Evolutionary conservation across 1,140 invertebrate species (phyloP).

Genomic region (Caenorhabditis elegans): DNA sequence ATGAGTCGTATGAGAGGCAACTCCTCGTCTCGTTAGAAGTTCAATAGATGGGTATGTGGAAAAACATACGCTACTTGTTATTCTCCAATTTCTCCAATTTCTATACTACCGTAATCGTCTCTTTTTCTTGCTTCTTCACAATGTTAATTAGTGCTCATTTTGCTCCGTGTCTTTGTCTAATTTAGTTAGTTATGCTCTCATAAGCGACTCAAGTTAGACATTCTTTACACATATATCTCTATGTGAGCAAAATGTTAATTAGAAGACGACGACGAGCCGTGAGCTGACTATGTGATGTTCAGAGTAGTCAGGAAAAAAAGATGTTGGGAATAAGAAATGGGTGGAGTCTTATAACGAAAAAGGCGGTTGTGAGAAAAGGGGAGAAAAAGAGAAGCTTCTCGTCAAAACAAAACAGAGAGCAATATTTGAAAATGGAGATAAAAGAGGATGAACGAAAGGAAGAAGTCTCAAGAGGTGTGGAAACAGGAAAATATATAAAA

Average conservation of each 20-base stretch:
- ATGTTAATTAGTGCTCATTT: background rate
- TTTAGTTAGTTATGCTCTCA: constrained; percentile 26
- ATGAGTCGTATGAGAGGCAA: too few relatives aligned
- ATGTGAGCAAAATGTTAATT: constrained; percentile 26
- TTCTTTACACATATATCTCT: constrained; percentile 4
- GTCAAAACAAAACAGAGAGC: constrained; percentile 12
- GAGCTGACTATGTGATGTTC: background rate
- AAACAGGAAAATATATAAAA: background rate
- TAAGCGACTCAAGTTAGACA: constrained; percentile 18
- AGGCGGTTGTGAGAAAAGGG: background rate
- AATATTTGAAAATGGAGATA: background rate
- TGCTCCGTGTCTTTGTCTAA: background rate
- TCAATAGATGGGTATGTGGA: too few relatives aligned
- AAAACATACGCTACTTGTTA: too few relatives aligned
- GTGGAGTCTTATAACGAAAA: too few relatives aligned
- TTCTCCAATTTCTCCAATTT: too few relatives aligned
- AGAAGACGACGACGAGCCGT: background rate
- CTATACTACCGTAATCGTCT: background rate
- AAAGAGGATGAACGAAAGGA: too few relatives aligned
- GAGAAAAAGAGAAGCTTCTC: background rate
- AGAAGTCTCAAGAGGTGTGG: constrained; percentile 1
- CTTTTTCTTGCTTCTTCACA: too few relatives aligned
- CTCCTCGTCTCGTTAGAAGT: too few relatives aligned
- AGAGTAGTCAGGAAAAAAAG: background rate
- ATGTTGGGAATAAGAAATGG: too few relatives aligned